Base-by-base conservation (phyloP, 2,113 vertebrate genomes). In the Takifugu flavidus region DNA sequence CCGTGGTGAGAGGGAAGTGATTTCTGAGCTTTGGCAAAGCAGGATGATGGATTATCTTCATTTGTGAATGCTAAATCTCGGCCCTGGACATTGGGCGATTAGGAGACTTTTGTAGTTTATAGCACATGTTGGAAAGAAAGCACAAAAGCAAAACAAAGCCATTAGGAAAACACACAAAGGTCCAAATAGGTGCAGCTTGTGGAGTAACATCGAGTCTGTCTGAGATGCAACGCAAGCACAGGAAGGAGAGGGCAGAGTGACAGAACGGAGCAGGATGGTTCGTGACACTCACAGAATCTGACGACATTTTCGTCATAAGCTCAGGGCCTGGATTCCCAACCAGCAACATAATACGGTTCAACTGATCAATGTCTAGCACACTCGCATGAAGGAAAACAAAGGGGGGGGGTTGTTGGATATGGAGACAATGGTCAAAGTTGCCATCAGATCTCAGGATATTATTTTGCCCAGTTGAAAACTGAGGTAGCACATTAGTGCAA, bases 311-410 rank as follows among this genome's bases (percentile, higher is more conserved):
- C 95, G 93, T 95, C 94, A 95, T 94, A 91, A 98, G 92, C 88
- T 97, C 94, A 78, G 95, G 91, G 90, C 91, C 95, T 90, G 95
- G 94, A 68, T 93, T 96, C 91, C 95, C 95, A 89, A 98, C 93
- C 91, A 96, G 93, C 92, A 91, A 92, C 94, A 98, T 94, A 92
- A 98, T 96, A 91, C 93, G 94, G 93, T 95, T 96, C 95, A 98
- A 96, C 90, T 97, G 95, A 96, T 97, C 96, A 97, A 98, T 97
- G 93, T 98, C 96, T 98, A 96, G 86, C 90, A 88, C 89, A 88
- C 89, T 91, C 90, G 90, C 92, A 95, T 98, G 94, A 98, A 98
- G 96, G 95, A 98, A 97, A 96, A 98, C 90, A 88, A 90, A 89
- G 72, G 56, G 45, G 61, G 46, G 67, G 72, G 20, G 20, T 20